Evolutionary conservation across 2,113 vertebrate genomes (phyloP).

Genomic region (Gymnocephalus cernua): DNA sequence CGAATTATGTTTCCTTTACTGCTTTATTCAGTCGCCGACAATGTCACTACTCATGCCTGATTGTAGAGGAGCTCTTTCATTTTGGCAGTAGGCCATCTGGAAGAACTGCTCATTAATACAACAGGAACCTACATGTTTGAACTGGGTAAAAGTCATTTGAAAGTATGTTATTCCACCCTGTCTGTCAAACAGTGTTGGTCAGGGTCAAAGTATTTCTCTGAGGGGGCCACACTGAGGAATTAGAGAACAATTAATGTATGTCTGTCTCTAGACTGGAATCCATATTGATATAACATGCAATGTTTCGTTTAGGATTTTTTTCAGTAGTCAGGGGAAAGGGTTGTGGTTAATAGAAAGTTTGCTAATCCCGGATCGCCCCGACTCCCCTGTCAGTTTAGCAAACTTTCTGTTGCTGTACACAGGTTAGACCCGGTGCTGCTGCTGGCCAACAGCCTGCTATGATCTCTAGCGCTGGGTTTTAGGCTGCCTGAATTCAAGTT

Average conservation of each 20-base stretch:
- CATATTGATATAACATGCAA: conserved; percentile 2
- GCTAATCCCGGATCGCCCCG: no score
- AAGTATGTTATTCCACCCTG: conserved; percentile 30
- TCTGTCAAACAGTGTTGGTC: conserved; percentile 38
- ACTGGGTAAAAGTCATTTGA: conserved; percentile 41
- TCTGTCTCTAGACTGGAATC: conserved; percentile 11
- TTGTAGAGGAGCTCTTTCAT: conserved; percentile 43
- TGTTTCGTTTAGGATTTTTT: background rate
- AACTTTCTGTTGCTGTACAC: no score
- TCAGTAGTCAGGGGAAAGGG: no score
- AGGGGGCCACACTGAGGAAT: conserved; percentile 19
- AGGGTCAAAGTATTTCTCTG: conserved; percentile 26
- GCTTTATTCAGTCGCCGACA: conserved; percentile 22
- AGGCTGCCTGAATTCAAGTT: no score
- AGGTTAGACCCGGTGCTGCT: no score
- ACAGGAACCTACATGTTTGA: conserved; percentile 30
- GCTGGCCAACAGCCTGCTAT: no score
- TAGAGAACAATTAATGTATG: conserved; percentile 36
- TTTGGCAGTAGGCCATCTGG: conserved; percentile 33
- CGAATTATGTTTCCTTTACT: conserved; percentile 13
- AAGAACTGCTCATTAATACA: conserved; percentile 47
- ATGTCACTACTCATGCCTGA: conserved; percentile 29
- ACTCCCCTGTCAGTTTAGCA: no score
- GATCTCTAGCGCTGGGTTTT: no score
- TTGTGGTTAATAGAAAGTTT: no score